phyloP scores from a whole-genome alignment of 2,113 vertebrate genomes.

The Holacanthus passer region DNA sequence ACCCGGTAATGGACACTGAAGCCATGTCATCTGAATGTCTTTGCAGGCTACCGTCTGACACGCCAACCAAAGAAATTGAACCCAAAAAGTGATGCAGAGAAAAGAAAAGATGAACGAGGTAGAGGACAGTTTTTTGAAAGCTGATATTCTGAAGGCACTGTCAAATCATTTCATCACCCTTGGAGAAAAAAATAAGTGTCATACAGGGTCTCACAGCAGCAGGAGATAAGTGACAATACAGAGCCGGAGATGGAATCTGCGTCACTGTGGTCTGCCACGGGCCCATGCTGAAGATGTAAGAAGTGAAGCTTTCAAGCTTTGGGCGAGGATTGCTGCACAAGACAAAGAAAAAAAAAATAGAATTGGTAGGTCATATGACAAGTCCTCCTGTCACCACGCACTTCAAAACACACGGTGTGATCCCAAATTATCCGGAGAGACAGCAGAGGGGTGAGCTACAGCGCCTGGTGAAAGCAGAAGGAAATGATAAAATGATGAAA shows the following conservation, averaged over 20 bases:
- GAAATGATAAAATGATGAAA: background rate
- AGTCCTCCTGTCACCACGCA: background rate
- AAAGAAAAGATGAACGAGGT: background rate
- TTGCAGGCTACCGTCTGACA: background rate
- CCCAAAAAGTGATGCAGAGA: background rate
- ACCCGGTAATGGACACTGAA: constrained; percentile 29
- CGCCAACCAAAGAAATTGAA: background rate
- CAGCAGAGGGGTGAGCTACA: background rate
- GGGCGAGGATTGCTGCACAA: background rate
- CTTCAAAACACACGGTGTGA: background rate
- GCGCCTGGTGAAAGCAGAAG: background rate
- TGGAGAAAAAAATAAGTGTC: constrained; percentile 5
- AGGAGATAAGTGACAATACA: constrained; percentile 45
- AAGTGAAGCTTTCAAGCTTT: constrained; percentile 13
- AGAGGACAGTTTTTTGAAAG: constrained; percentile 11
- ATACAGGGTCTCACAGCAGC: constrained; percentile 25
- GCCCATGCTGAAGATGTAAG: constrained; percentile 14
- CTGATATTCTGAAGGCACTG: constrained; percentile 19
- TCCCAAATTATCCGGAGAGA: background rate
- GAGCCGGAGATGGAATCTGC: constrained; percentile 45
- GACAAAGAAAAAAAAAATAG: constrained; percentile 3
- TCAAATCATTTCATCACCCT: constrained; percentile 60
- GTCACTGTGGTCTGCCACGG: constrained; percentile 27
- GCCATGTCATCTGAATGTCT: constrained; percentile 15
- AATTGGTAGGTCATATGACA: background rate